phyloP scores from a whole-genome alignment of 2,113 vertebrate genomes.

The Empidonax traillii region DNA sequence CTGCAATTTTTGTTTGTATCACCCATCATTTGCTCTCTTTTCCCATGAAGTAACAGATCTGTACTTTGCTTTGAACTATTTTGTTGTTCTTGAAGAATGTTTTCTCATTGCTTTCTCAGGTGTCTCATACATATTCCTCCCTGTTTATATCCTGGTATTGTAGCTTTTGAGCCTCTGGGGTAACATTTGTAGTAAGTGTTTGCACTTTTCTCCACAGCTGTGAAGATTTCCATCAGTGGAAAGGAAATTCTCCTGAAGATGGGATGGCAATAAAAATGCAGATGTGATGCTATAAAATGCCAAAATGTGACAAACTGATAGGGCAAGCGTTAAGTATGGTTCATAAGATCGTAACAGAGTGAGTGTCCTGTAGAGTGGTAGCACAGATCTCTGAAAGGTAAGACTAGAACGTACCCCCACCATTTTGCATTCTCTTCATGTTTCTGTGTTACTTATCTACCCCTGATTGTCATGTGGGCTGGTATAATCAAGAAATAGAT shows the following conservation, averaged over 20 bases:
- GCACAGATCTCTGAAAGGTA: not conserved
- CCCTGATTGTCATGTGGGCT: not conserved
- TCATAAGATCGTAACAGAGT: not conserved
- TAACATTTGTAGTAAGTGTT: not conserved
- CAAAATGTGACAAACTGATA: not conserved
- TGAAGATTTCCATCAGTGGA: not conserved
- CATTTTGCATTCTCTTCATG: not conserved
- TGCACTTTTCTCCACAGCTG: not conserved
- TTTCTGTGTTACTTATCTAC: not conserved
- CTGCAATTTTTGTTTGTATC: not conserved
- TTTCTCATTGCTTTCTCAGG: not conserved
- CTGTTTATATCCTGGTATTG: not conserved
- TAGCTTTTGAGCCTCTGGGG: not conserved
- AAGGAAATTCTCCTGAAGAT: not conserved
- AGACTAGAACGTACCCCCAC: not conserved
- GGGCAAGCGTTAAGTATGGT: not conserved
- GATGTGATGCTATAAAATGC: not conserved
- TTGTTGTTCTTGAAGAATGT: not conserved
- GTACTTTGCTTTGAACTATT: not conserved
- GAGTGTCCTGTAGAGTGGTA: not conserved
- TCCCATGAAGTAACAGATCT: not conserved
- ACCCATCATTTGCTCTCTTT: not conserved
- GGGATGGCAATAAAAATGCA: not conserved
- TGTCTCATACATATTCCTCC: not conserved
- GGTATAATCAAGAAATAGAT: not conserved